phyloP scores from a whole-genome alignment of 2,797 vertebrate species.

The Takifugu ocellatus region DNA sequence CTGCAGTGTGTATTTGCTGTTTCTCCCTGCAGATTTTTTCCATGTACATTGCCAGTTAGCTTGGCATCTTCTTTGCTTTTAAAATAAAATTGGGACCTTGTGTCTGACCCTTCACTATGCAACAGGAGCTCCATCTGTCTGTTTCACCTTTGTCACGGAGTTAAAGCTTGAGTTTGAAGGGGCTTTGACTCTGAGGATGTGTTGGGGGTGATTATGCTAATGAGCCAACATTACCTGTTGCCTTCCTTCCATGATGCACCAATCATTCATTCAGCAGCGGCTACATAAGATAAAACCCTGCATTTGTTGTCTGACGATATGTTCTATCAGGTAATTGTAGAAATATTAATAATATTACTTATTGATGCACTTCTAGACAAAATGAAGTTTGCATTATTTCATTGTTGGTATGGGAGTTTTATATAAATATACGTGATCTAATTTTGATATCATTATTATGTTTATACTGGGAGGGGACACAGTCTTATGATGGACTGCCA shows the following conservation, averaged over 20 bases:
- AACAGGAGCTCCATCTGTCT: constrained; percentile 35
- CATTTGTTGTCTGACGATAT: too few species aligned
- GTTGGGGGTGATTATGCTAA: constrained; percentile 62
- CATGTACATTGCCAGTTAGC: too few species aligned
- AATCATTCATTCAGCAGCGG: constrained; percentile 37
- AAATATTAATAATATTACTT: too few species aligned
- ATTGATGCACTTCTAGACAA: too few species aligned
- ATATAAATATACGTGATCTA: too few species aligned
- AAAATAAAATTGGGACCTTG: constrained; percentile 51
- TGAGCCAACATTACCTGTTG: constrained; percentile 27
- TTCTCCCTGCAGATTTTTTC: too few species aligned
- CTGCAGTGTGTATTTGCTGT: neutral
- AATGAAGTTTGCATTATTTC: too few species aligned
- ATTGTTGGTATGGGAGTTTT: too few species aligned
- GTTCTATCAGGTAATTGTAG: too few species aligned
- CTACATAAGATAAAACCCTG: constrained; percentile 31
- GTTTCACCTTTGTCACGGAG: constrained; percentile 12
- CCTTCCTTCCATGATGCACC: constrained; percentile 26
- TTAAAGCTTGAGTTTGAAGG: constrained; percentile 67
- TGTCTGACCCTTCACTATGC: constrained; percentile 61
- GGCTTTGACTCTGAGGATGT: constrained; percentile 43
- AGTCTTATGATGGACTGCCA: too few species aligned
- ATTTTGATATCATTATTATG: too few species aligned
- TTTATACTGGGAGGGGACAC: too few species aligned
- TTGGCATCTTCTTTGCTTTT: neutral